These are phyloP conservation scores for Neocloeon triangulifer DNA, from an alignment of 1,140 invertebrate genomes.

Conservation along the genomic window DNA sequence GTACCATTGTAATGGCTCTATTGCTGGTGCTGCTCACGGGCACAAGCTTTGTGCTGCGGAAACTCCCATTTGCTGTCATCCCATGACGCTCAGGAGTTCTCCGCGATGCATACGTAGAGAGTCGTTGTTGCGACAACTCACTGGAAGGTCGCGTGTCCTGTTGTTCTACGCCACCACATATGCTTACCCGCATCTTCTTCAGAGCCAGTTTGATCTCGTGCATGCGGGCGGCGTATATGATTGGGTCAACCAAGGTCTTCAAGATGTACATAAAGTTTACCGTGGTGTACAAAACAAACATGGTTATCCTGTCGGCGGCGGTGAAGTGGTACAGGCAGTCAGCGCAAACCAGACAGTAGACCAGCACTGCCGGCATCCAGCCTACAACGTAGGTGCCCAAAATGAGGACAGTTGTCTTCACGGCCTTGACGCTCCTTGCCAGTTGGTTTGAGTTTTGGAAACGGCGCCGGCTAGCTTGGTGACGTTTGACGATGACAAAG, in stretches of 20 bases:
- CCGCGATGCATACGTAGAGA: too few species aligned
- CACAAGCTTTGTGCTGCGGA: too few species aligned
- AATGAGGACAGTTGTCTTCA: slow-evolving; percentile 40
- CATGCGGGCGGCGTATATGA: slow-evolving; percentile 45
- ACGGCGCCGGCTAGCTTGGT: slow-evolving; percentile 15
- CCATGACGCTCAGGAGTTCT: too few species aligned
- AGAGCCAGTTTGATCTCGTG: slow-evolving; percentile 29
- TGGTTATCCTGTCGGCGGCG: slow-evolving; percentile 6
- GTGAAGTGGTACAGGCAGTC: slow-evolving; percentile 20
- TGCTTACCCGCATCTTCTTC: neutral
- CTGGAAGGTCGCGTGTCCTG: too few species aligned
- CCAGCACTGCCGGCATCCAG: slow-evolving; percentile 33
- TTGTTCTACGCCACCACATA: neutral
- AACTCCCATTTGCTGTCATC: too few species aligned
- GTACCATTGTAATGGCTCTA: too few species aligned
- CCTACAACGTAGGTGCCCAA: slow-evolving; percentile 38
- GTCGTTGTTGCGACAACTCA: too few species aligned
- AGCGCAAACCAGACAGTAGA: slow-evolving; percentile 25
- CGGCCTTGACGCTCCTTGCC: slow-evolving; percentile 32
- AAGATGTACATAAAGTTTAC: slow-evolving; percentile 29
- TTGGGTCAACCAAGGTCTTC: slow-evolving; percentile 39
- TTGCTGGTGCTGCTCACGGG: too few species aligned
- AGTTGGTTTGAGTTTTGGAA: slow-evolving; percentile 13
- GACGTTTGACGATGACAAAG: slow-evolving; percentile 25
- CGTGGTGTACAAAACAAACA: slow-evolving; percentile 12